Evolutionary conservation across 1,140 invertebrate species (phyloP), one percentile per base, ranked within the genome.

Genomic region (Cydia strobilella): DNA sequence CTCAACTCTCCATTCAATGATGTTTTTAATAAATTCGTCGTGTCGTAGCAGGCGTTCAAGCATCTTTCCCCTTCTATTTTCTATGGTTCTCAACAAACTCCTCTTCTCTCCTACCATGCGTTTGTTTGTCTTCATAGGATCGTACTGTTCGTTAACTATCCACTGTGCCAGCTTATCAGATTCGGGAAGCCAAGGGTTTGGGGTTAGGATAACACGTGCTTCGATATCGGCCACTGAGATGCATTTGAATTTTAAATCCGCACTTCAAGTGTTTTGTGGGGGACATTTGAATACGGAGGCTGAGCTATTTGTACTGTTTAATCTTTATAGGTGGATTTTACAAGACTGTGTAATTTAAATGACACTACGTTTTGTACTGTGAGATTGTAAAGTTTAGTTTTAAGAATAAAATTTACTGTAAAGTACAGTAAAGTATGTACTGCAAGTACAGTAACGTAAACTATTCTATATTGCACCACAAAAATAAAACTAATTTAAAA

Each of bases 91-190:
- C 25, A 27, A n/a, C n/a, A n/a, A n/a, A n/a, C n/a, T n/a, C n/a
- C n/a, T n/a, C n/a, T n/a, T n/a, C n/a, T n/a, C n/a, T n/a, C n/a
- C n/a, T n/a, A n/a, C n/a, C n/a, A n/a, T n/a, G n/a, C n/a, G n/a
- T n/a, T n/a, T n/a, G n/a, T n/a, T n/a, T n/a, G n/a, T n/a, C n/a
- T n/a, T n/a, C n/a, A n/a, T n/a, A n/a, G n/a, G 45, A 66, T 72
- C 27, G 69, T 80, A 71, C 80, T 79, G 77, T 77, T 79, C 69
- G 75, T 75, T 80, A 75, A 73, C 78, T 73, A 65, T 73, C 66
- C 77, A 79, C 79, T 80, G 78, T 84, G 78, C n/a, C 10, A 78
- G 79, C 80, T 84, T 84, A 84, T 84, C 83, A 77, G 83, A 82
- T 84, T 79, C 77, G 77, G 77, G 77, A 74, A 77, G 73, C 72